phyloP scores from a whole-genome alignment of 2,113 vertebrate genomes.

The Dermatemys mawii region DNA sequence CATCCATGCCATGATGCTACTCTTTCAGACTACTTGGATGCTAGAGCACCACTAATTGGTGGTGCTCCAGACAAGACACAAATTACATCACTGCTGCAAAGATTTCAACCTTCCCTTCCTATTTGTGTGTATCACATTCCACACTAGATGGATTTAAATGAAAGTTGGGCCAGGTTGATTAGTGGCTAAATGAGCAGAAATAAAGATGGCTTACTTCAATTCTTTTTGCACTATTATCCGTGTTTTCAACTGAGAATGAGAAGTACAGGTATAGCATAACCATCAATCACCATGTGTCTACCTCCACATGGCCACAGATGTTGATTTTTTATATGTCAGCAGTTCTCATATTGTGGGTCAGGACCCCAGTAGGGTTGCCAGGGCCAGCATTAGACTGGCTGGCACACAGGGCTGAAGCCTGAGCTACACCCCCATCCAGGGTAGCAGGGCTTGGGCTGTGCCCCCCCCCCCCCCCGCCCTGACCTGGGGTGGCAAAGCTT shows the following conservation, averaged over 20 bases:
- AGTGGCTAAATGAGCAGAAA: background rate
- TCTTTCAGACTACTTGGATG: background rate
- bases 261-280: background rate
- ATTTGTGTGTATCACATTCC: rapidly evolving
- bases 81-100: background rate
- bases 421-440: no score
- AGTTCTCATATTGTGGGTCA: no score
- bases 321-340: background rate
- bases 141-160: rapidly evolving
- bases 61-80: background rate
- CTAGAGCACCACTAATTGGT: background rate
- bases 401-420: no score
- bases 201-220: background rate
- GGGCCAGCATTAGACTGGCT: no score
- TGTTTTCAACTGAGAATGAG: background rate
- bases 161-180: rapidly evolving
- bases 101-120: rapidly evolving
- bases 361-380: no score
- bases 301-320: background rate
- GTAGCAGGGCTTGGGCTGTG: no score
- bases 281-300: background rate
- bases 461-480: no score
- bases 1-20: background rate
- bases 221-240: background rate
- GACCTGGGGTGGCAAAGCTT: no score